Base-by-base conservation (phyloP, 2,797 vertebrate genomes). In the Odontamblyopus rebecca region DNA sequence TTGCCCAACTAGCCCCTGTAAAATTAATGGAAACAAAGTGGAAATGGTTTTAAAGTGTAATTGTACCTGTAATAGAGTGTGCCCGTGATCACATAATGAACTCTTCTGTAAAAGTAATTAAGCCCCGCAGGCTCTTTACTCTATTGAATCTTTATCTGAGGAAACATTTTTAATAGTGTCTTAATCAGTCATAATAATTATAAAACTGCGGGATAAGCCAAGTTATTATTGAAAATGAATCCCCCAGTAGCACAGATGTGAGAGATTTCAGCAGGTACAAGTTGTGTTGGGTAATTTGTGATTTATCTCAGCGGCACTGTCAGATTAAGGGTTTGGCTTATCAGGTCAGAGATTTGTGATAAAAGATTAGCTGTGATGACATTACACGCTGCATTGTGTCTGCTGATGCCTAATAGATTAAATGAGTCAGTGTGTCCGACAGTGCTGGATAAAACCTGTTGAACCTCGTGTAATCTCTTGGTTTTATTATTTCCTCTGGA, bases 121-220 rank as follows among this genome's bases (percentile, higher is more conserved):
- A 80, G 68, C 84, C 81, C 26, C n/a, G 44, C 68, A 87, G 86
- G 78, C 68, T 76, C 75, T 76, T 69, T 53, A 61, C 75, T 82
- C 82, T 82, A 84, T 82, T 80, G 67, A 84, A 83, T 87, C 75
- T 85, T 89, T 89, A 84, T 88, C 81, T 72, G 57, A 61, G 74
- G 79, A 72, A 79, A 74, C 19, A 18, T 81, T 81, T 80, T 79
- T 78, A 84, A 83, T 71, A 67, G 63, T 41, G 19, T 69, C 69
- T 85, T 81, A 85, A 85, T 90, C 68, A 84, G 81, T 85, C 35
- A 69, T 82, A 77, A 79, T 82, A 72, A 88, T 80, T 61, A 80
- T 72, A 41, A 75, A 76, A 79, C 70, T 0, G 26, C 61, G 51
- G 62, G 74, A 73, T 83, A 70, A 84, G 68, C 71, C 79, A 76